Evolutionary conservation across 2,113 vertebrate species (phyloP), one percentile per base, ranked within the genome.

Genomic region (Caloenas nicobarica): DNA sequence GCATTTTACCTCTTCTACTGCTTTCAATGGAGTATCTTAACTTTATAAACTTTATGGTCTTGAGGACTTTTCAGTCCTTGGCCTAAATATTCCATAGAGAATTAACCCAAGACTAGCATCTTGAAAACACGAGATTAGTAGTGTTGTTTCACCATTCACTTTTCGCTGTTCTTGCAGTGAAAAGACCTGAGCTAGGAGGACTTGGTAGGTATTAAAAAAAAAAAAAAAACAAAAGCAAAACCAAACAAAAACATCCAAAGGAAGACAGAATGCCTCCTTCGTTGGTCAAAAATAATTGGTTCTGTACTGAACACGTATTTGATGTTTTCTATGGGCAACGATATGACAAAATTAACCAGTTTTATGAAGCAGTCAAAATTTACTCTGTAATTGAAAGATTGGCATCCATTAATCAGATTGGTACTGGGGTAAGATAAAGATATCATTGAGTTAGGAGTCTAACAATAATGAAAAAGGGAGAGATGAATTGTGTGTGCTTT

Each of bases 301-400:
- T 97, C 82, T 93, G 51, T 80, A 81, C 56, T 1, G 6, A 81
- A 53, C 56, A 57, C 0, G 0, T 1, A 0, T 81, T 92, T 89
- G 77, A 82, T 73, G 58, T 87, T 89, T 66, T 91, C 65, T 81
- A 0, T 82, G 36, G 61, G 38, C 54, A 48, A 90, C 31, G 33
- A 34, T 90, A 53, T 92, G 76, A 81, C 88, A 81, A 24, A 42
- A 79, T 84, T 96, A 91, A 94, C 96, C 79, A 96, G 65, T 77
- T 97, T 93, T 68, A 40, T 74, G 76, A 86, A 78, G 79, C 76
- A 73, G 38, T 90, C 64, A 93, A 71, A 95, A 93, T 90, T 90
- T 86, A 78, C 69, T 88, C 26, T 21, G 34, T 86, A 81, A 93
- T 42, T 89, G 74, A 88, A 91, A 96, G 88, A 82, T 95, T 88